Evolutionary conservation across 2,888 invertebrate genomes (phyloP).

Genomic region (Heteropelma amictum): DNA sequence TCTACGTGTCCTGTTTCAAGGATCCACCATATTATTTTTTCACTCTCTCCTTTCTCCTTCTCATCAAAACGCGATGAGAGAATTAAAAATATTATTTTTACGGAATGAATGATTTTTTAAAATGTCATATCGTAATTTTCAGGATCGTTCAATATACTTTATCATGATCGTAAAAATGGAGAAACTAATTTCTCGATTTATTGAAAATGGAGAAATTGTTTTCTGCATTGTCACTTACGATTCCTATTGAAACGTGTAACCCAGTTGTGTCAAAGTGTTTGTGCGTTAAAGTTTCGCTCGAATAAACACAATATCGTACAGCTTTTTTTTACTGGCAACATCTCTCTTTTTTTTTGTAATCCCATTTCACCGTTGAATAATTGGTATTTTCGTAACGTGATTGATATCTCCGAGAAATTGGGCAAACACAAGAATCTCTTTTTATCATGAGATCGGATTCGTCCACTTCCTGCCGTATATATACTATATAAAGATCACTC

Average conservation of each 20-base stretch:
- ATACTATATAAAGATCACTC: slow-evolving; percentile 61
- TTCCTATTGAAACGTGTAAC: slow-evolving; percentile 18
- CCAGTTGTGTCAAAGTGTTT: slow-evolving; percentile 50
- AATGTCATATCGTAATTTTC: too few relatives aligned
- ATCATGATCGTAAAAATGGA: too few relatives aligned
- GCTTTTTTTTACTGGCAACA: slow-evolving; percentile 38
- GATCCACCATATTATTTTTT: slow-evolving; percentile 64
- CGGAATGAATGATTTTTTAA: too few relatives aligned
- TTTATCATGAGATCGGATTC: slow-evolving; percentile 17
- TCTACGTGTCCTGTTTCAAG: slow-evolving; percentile 70
- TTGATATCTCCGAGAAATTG: slow-evolving; percentile 37
- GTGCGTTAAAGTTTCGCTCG: slow-evolving; percentile 53
- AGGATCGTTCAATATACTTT: too few relatives aligned
- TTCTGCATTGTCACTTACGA: not conserved
- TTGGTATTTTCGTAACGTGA: slow-evolving; percentile 42
- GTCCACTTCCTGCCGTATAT: not conserved
- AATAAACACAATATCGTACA: slow-evolving; percentile 56
- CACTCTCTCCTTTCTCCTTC: slow-evolving; percentile 57
- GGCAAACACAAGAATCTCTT: slow-evolving; percentile 52
- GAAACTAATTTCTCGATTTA: too few relatives aligned
- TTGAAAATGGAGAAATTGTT: too few relatives aligned
- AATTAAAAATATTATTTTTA: not conserved
- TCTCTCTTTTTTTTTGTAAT: slow-evolving; percentile 7
- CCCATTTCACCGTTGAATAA: slow-evolving; percentile 27
- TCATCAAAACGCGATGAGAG: too few relatives aligned